Conservation (phyloP, 2,888 invertebrate species). For the Fragum fragum region DNA sequence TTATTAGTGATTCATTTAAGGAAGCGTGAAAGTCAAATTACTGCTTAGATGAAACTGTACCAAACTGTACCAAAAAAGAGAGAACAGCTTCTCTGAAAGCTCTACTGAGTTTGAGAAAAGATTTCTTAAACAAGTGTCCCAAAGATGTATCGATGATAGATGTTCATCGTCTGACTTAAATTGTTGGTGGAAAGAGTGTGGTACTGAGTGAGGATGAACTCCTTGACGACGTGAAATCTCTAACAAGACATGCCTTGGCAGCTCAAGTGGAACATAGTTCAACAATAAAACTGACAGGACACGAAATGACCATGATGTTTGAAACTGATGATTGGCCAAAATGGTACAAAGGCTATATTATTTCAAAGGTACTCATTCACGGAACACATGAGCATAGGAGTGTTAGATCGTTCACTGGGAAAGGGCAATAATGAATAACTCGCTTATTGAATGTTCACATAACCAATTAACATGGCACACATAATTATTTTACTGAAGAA, state of each 20-base stretch:
- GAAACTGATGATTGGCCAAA: too few relatives aligned
- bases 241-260: background rate
- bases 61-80: too few relatives aligned
- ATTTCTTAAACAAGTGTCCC: conserved; percentile 20
- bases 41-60: background rate
- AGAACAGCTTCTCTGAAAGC: conserved; percentile 20
- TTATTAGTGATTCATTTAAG: too few relatives aligned
- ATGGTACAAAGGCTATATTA: conserved; percentile 36
- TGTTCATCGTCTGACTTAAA: conserved; percentile 8
- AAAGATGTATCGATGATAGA: background rate
- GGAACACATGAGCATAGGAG: background rate
- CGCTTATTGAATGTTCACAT: background rate
- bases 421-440: background rate
- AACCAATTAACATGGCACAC: too few relatives aligned
- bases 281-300: conserved; percentile 5
- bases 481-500: background rate
- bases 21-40: too few relatives aligned
- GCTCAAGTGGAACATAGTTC: background rate
- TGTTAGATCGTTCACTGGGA: background rate
- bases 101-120: conserved; percentile 34
- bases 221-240: conserved; percentile 13
- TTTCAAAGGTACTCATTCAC: conserved; percentile 38
- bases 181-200: conserved; percentile 2
- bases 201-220: background rate
- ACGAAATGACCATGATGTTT: conserved; percentile 5